Base-by-base conservation (phyloP, 2,888 invertebrate genomes). In the Torymus texanus region DNA sequence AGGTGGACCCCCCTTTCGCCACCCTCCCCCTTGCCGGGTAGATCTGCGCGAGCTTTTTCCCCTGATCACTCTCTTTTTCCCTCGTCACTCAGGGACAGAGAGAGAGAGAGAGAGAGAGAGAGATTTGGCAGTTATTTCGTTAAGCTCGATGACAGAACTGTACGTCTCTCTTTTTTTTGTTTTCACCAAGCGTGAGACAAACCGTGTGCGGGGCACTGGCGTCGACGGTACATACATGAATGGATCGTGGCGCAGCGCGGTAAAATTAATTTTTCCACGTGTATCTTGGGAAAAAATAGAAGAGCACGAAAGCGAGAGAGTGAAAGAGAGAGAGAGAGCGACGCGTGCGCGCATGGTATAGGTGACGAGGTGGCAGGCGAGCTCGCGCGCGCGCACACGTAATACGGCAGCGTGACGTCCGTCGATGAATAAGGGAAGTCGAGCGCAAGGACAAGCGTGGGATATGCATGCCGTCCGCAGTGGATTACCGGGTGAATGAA, bases 251-350 rank as follows among this genome's bases (percentile, higher is more conserved):
- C 67, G 16, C 58, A 13, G 18, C 16, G 41, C 68, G 68, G 63
- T 65, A 51, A 77, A 77, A 77, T 77, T 77, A 77, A 71, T 70
- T 56, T 56, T 13, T 55, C 70, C 76, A 70, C 76, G 76, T 70
- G 76, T 70, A 0, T 41, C 41, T 3, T 13, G 8, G 71, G 61
- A 24, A 16, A 71, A 21, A 41, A 50, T 16, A 56, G 51, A 29
- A 50, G 14, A 41, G 18, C 16, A 18, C 41, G 41, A 13, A 68
- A 53, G 24, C 55, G 68, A 68, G 56, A 41, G 16, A 41, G 21
- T 21, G 21, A 8, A 56, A 53, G 24, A 55, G 68, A 68, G 68
- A 56, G 70, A 58, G 41, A 21, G 58, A 18, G 1, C 41, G 16
- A 8, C n/a, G 55, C 4, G 16, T 2, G 14, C 18, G 29, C n/a